phyloP scores from a whole-genome alignment of 2,797 vertebrate genomes.

The Molothrus aeneus region DNA sequence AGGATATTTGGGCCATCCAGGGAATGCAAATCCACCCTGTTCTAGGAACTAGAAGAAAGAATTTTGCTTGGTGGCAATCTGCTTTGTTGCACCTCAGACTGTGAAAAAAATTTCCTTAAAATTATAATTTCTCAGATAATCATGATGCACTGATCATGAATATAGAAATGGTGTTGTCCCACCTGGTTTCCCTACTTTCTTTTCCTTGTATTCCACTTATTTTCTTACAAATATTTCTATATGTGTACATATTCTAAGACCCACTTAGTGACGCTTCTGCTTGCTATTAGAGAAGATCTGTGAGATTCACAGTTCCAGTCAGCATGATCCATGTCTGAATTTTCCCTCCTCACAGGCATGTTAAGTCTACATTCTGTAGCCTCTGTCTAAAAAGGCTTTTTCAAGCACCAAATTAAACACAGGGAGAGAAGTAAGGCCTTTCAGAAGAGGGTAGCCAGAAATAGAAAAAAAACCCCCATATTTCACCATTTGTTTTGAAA shows the following conservation, averaged over 20 bases:
- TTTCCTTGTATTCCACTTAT: not conserved
- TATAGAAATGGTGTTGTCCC: not conserved
- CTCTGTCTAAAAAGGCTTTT: constrained; percentile 41
- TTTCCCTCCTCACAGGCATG: not conserved
- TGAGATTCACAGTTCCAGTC: not conserved
- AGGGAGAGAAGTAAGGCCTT: constrained; percentile 54
- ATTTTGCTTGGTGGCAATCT: not conserved
- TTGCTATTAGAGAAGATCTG: not conserved
- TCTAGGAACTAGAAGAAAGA: not conserved
- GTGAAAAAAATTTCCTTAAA: not conserved
- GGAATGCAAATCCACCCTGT: not conserved
- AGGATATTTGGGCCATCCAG: not conserved
- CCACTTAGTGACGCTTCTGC: not conserved
- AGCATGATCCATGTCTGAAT: not conserved
- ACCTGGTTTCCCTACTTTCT: not conserved
- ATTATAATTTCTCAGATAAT: constrained; percentile 7
- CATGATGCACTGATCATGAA: not conserved
- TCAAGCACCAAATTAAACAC: constrained; percentile 52
- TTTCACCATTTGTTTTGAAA: constrained; percentile 81
- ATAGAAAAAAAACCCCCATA: constrained; percentile 65
- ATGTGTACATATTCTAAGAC: not conserved
- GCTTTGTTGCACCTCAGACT: not conserved
- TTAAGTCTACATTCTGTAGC: not conserved
- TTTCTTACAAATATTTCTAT: not conserved
- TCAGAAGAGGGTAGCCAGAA: constrained; percentile 71